Evolutionary conservation across 2,888 invertebrate genomes (phyloP).

Genomic region (Patella pellucida): DNA sequence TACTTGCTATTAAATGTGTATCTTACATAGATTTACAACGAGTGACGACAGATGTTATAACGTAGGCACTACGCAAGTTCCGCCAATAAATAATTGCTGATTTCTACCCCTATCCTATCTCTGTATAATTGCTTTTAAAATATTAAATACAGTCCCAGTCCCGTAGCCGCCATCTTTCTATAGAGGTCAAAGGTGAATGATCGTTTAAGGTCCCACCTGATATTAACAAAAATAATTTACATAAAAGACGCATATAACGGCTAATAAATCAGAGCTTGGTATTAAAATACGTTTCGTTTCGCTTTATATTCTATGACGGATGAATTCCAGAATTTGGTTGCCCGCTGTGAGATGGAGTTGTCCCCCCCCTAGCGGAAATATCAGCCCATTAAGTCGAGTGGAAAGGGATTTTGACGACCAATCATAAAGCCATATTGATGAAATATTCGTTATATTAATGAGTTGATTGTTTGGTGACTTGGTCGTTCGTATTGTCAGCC

Average conservation of each 20-base stretch:
- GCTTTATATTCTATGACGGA: conserved; percentile 7
- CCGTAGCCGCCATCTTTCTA: background rate
- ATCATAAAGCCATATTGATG: conserved; percentile 11
- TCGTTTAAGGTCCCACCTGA: conserved; percentile 10
- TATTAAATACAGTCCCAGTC: background rate
- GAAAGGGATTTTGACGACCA: background rate
- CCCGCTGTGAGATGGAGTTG: conserved; percentile 6
- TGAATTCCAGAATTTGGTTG: conserved; percentile 4
- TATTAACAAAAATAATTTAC: conserved; percentile 11
- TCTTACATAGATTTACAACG: no score
- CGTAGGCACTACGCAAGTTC: no score
- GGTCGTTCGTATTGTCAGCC: background rate
- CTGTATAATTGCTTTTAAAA: conserved; percentile 2
- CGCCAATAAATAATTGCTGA: no score
- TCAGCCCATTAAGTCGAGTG: conserved; percentile 5
- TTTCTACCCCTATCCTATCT: no score
- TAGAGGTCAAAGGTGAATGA: background rate
- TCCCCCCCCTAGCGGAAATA: conserved; percentile 9
- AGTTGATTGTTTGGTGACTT: conserved; percentile 2
- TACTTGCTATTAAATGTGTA: no score
- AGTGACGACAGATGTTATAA: no score
- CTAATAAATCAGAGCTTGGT: conserved; percentile 9
- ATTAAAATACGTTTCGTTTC: conserved; percentile 8
- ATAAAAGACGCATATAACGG: conserved; percentile 12
- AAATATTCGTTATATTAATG: conserved; percentile 8